Evolutionary conservation across 2,113 vertebrate species (phyloP), one percentile per base, ranked within the genome.

Genomic region (Camelus dromedarius): DNA sequence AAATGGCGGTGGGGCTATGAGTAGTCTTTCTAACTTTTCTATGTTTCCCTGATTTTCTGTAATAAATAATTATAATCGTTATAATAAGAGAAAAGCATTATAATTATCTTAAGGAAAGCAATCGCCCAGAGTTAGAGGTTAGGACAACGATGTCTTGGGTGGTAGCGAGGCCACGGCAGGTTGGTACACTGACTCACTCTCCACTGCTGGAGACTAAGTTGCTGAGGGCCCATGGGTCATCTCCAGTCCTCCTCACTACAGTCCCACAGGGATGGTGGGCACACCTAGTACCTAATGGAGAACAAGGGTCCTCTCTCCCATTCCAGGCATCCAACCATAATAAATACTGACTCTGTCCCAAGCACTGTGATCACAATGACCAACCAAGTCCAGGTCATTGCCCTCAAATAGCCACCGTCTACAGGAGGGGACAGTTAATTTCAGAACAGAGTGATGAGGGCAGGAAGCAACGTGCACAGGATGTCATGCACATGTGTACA

Each of bases 11-110:
- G 26, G 20, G 15, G 16, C 19, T 75, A 48, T 9, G 12, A 60
- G 6, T 12, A 73, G 67, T 48, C 32, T 70, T 95, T 88, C 35
- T 15, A 77, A 19, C 42, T 73, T 93, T 93, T 91, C 79, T 89
- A 12, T 38, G 58, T 89, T 92, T 73, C 75, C 48, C 38, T 66
- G 52, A 62, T 62, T 79, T 82, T 91, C 76, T 66, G 12, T 8
- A 26, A 67, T 28, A 58, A 75, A 76, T 8, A 83, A 67, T 85
- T 66, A 85, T 58, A 69, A 93, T 76, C 1, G 84, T 20, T 22
- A 22, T 3, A 64, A 76, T 58, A 56, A 83, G 73, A 80, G 8
- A 86, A n/a, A 87, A n/a, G 19, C 42, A 56, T 77, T 91, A 38
- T n/a, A 35, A 79, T 80, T 32, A 32, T 83, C 84, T 79, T 91